These are phyloP conservation scores for Elanoides forficatus DNA, from an alignment of 2,113 vertebrate species.

Conservation along the genomic window DNA sequence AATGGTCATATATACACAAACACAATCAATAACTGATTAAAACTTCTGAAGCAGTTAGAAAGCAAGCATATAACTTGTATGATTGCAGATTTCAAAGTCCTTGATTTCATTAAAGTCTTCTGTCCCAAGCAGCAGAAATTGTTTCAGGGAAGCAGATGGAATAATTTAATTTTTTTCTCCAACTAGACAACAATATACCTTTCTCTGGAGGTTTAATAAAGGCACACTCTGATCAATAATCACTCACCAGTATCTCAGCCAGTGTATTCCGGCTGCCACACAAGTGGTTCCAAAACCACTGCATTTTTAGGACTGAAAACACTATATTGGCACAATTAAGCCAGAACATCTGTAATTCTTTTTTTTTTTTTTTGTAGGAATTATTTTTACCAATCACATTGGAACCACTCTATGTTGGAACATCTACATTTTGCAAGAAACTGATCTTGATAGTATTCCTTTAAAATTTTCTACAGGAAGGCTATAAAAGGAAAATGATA, in stretches of 20 bases:
- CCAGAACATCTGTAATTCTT: neutral
- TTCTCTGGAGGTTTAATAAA: neutral
- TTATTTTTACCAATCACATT: neutral
- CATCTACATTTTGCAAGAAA: neutral
- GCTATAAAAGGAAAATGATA: slow-evolving; percentile 22
- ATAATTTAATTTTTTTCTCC: neutral
- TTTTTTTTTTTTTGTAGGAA: neutral
- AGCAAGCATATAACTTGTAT: neutral
- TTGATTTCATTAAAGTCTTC: slow-evolving; percentile 17
- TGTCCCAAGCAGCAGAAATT: neutral
- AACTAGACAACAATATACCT: neutral
- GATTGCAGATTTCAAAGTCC: neutral
- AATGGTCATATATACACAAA: neutral
- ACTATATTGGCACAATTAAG: neutral
- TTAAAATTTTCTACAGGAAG: slow-evolving; percentile 8
- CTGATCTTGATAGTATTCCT: neutral
- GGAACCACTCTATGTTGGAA: neutral
- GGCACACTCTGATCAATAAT: neutral
- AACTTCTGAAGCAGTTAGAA: neutral
- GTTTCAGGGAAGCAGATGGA: neutral
- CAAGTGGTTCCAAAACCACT: neutral
- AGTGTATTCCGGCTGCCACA: neutral
- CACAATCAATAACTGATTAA: neutral
- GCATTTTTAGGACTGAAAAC: neutral
- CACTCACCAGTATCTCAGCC: neutral